Evolutionary conservation across 1,140 invertebrate species (phyloP), one percentile per base, ranked within the genome.

Genomic region (Trachymyrmex septentrionalis): DNA sequence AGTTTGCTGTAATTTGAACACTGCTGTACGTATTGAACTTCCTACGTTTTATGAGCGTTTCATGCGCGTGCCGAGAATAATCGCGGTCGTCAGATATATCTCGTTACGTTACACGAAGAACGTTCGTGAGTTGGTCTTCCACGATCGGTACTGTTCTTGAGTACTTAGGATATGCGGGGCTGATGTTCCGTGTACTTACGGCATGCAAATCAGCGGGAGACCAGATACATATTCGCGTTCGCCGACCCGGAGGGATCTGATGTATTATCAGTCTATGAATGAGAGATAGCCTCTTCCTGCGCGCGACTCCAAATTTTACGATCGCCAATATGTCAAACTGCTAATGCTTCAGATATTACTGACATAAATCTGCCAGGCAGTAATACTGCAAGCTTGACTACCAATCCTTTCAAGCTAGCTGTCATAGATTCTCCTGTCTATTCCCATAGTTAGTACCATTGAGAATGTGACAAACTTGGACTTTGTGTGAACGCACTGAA

Each of bases 281-380:
- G 90, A 90, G 92, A 90, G 82, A 89, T 91, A 78, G 81, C 73
- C 77, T 84, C 57, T 63, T 61, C 57, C 72, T 59, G 48, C 27
- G 86, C 57, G 77, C 53, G 63, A 84, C 87, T 90, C 78, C 78
- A 88, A 91, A 92, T 91, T 93, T 93, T 91, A 91, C 91, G 87
- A 90, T 87, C 86, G 71, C 57, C 87, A 85, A 91, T 93, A 91
- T 84, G 92, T 92, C 92, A 92, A 88, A 86, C 67, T 82, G 73
- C 87, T 92, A 92, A 93, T 92, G 91, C 90, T 81, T 88, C 80
- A 85, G 90, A 93, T 92, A 93, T 93, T 93, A 90, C 92, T 75
- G 63, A 78, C 87, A 93, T 93, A 93, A 93, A 93, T 93, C 92
- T 92, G 86, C 64, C 87, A 71, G 21, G 34, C 67, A 64, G 67